A percentile compares a stretch with the other conserved stretches of the same genome.
Evolutionary conservation across 2,888 invertebrate genomes (phyloP).

Genomic region (Amblyjoppa proteus): DNA sequence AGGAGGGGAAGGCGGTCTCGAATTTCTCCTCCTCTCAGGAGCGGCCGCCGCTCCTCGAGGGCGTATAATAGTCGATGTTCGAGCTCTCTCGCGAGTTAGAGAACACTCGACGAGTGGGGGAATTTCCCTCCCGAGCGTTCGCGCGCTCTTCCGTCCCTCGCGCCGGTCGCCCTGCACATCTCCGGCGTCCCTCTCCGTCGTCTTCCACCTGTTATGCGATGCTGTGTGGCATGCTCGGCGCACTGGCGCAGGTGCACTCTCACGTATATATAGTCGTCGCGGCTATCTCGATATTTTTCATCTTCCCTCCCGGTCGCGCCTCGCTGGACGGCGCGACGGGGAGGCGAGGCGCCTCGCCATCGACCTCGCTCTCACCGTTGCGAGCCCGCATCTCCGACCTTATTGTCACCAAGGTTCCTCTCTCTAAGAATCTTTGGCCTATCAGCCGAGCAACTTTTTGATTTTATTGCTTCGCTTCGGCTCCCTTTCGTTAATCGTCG

Average conservation of each 20-base stretch:
- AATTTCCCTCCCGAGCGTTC: slow-evolving; percentile 75
- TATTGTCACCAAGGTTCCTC: neutral
- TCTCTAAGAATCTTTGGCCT: neutral
- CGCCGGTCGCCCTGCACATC: slow-evolving; percentile 45
- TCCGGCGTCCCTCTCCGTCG: slow-evolving; percentile 61
- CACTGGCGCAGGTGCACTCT: slow-evolving; percentile 77
- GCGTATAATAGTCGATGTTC: slow-evolving; percentile 82
- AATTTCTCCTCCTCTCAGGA: slow-evolving; percentile 83
- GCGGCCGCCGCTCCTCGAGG: slow-evolving; percentile 75
- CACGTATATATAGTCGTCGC: slow-evolving; percentile 56
- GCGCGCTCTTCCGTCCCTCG: slow-evolving; percentile 70
- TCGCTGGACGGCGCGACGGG: neutral
- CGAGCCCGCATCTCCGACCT: slow-evolving; percentile 1
- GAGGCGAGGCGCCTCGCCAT: slow-evolving; percentile 36
- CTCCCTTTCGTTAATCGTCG: too few relatives aligned
- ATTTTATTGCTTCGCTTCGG: too few relatives aligned
- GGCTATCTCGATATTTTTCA: slow-evolving; percentile 56
- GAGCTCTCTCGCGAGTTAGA: slow-evolving; percentile 52
- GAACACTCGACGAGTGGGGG: slow-evolving; percentile 47
- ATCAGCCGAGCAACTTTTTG: neutral
- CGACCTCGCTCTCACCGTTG: slow-evolving; percentile 16
- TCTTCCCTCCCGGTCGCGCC: slow-evolving; percentile 34
- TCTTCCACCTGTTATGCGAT: slow-evolving; percentile 83
- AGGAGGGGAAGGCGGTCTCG: slow-evolving; percentile 83
- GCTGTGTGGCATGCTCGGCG: slow-evolving; percentile 74